Conservation (phyloP, 1,140 invertebrate genomes). For the Thaumatotibia leucotreta region DNA sequence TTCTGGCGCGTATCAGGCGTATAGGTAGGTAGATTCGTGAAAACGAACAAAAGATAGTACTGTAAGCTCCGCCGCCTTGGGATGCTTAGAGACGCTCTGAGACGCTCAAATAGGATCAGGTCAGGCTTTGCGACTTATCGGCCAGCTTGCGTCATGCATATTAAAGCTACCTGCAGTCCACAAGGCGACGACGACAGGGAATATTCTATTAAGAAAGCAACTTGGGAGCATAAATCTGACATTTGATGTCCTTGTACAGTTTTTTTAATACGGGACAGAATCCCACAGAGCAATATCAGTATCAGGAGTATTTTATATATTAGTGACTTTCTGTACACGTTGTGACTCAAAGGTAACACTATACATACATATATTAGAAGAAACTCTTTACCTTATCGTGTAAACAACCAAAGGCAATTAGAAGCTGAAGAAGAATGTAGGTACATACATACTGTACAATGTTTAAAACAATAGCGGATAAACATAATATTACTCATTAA, state of each 20-base stretch:
- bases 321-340: too few relatives aligned
- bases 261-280: not conserved
- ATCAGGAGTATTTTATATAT: too few relatives aligned
- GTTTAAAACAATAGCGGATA: too few relatives aligned
- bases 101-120: slow-evolving; percentile 41
- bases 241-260: not conserved
- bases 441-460: too few relatives aligned
- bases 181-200: slow-evolving; percentile 23
- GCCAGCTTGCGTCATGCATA: slow-evolving; percentile 39
- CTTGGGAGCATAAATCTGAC: not conserved
- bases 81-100: slow-evolving; percentile 19
- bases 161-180: slow-evolving; percentile 33
- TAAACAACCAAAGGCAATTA: too few relatives aligned
- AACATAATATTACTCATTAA: too few relatives aligned
- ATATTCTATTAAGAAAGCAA: slow-evolving; percentile 26
- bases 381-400: too few relatives aligned
- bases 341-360: too few relatives aligned
- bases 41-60: not conserved
- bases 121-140: slow-evolving; percentile 40
- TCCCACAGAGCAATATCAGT: too few relatives aligned
- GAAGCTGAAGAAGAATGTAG: too few relatives aligned
- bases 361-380: too few relatives aligned
- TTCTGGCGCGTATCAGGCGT: too few relatives aligned
- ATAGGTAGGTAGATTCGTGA: not conserved
- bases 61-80: not conserved